A percentile compares a stretch with the other conserved stretches of the same genome.
phyloP scores from a whole-genome alignment of 2,113 vertebrate species.

The Scytalopus superciliaris region DNA sequence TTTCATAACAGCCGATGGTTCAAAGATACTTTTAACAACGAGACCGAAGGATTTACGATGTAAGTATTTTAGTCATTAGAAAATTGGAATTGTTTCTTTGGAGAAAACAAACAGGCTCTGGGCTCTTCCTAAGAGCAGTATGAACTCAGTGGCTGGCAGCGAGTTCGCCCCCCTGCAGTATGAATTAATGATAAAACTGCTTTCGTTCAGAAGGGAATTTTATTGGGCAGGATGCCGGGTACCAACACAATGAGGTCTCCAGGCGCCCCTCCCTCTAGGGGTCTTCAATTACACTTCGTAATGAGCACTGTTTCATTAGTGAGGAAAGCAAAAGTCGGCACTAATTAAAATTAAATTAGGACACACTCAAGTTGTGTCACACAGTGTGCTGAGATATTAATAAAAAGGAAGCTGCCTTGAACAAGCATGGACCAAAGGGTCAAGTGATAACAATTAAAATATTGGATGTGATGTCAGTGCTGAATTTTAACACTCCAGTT shows the following conservation, averaged over 20 bases:
- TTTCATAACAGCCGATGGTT: conserved; percentile 16
- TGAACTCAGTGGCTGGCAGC: conserved; percentile 35
- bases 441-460: conserved; percentile 63
- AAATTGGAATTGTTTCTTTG: conserved; percentile 42
- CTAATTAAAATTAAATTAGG: conserved; percentile 77
- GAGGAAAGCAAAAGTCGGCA: conserved; percentile 69
- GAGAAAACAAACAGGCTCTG: conserved; percentile 51
- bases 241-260: conserved; percentile 63
- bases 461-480: conserved; percentile 12
- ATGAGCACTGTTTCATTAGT: conserved; percentile 73
- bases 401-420: conserved; percentile 55
- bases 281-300: conserved; percentile 74
- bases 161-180: conserved; percentile 35
- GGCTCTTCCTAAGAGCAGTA: conserved; percentile 39
- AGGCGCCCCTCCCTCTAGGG: conserved; percentile 66
- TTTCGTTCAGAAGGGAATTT: conserved; percentile 59
- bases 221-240: conserved; percentile 67
- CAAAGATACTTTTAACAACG: conserved; percentile 57
- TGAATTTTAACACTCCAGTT: conserved; percentile 33
- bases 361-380: conserved; percentile 56
- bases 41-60: conserved; percentile 31
- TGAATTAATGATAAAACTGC: conserved; percentile 70
- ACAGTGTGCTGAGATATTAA: conserved; percentile 56
- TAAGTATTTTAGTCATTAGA: conserved; percentile 47
- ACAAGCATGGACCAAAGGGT: conserved; percentile 55